Base-by-base conservation (phyloP, 2,888 invertebrate genomes). In the Helleia helle region DNA sequence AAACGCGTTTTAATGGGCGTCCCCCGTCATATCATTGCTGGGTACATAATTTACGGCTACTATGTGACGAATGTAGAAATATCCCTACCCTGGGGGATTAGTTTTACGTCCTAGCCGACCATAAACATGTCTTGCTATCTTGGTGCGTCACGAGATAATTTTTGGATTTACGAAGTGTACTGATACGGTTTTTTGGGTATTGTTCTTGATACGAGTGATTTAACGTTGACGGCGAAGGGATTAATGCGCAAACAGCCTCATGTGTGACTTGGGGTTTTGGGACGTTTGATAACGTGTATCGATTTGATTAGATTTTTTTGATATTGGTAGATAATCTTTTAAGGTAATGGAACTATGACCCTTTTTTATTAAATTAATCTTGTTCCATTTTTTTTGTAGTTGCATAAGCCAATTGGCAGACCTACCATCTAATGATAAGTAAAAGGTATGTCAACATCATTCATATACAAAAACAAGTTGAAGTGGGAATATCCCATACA, bases 61-160 rank as follows among this genome's bases (percentile, higher is more conserved):
- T 84, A 86, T 86, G 85, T 86, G 86, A 86, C 86, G 86, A 86
- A 86, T 86, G 86, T 83, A 80, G 85, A 84, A 86, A 84, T 81
- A 83, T 79, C 71, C 75, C 70, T 67, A 63, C 62, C 62, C 60
- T 56, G 44, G 65, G 67, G 80, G 81, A 81, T 81, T 83, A 81
- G 80, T 79, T 77, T 76, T 77, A 80, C 74, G 71, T 71, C 73
- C 76, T 77, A 75, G 77, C 72, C 74, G 63, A 70, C 74, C 79
- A 77, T 83, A 83, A 84, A 83, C 80, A 84, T 84, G 81, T 81
- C 83, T 54, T 71, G 71, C 68, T 76, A 77, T 80, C 81, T 81
- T 64, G 71, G n/a, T 59, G 62, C 59, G 71, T 69, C 65, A 65
- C n/a, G n/a, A 80, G 81, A 81, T 81, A 79, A 81, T 80, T 81